Evolutionary conservation across 2,888 invertebrate genomes (phyloP).

Genomic region (Cheilosia pagana): DNA sequence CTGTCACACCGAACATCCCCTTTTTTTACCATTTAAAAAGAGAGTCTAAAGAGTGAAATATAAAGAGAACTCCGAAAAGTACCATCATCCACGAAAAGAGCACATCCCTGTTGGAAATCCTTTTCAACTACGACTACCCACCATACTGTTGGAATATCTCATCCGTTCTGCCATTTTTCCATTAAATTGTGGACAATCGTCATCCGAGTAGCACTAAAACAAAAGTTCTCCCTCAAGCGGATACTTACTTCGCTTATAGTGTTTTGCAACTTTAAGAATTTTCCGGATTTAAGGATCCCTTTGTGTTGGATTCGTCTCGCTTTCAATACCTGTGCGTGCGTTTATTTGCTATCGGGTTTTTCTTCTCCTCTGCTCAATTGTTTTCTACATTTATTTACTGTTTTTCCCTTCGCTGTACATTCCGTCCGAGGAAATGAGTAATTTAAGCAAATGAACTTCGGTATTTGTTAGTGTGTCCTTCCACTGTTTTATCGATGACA

Average conservation of each 20-base stretch:
- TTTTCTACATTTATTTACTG: conserved; percentile 43
- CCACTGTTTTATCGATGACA: conserved; percentile 61
- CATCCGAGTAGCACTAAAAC: conserved; percentile 46
- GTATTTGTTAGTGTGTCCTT: conserved; percentile 35
- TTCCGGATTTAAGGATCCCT: conserved; percentile 57
- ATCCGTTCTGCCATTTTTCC: conserved; percentile 40
- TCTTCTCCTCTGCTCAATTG: conserved; percentile 10
- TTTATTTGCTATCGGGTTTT: conserved; percentile 11
- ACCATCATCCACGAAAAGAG: conserved; percentile 3
- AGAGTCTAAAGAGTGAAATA: conserved; percentile 11
- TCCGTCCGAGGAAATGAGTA: conserved; percentile 46
- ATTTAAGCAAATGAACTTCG: conserved; percentile 54
- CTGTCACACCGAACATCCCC: background rate
- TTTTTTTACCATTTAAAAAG: background rate
- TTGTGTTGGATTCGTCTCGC: conserved; percentile 32
- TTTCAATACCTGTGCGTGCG: conserved; percentile 41
- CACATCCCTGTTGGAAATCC: conserved; percentile 24
- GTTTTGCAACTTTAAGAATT: conserved; percentile 49
- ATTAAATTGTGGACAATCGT: conserved; percentile 58
- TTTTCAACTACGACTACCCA: conserved; percentile 17
- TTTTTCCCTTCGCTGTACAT: conserved; percentile 29
- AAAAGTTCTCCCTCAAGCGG: conserved; percentile 25
- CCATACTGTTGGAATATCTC: conserved; percentile 30
- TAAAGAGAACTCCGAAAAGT: conserved; percentile 30
- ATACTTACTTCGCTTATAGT: conserved; percentile 17